A percentile compares a stretch with the other conserved stretches of the same genome.
phyloP scores from a whole-genome alignment of 2,797 vertebrate species.

The Sebastes minor region DNA sequence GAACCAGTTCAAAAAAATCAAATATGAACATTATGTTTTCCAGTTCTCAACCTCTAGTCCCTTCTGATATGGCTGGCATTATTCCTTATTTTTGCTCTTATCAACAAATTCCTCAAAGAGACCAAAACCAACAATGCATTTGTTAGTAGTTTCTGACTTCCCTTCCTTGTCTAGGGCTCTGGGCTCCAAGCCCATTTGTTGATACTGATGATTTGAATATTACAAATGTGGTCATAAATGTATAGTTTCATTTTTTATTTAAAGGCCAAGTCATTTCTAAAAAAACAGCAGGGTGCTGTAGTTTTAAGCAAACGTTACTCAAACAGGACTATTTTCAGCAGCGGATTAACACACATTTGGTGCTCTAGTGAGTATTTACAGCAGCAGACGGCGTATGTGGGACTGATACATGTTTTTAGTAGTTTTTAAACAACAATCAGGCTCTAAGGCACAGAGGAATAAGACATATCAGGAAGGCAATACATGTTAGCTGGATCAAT shows the following conservation, averaged over 20 bases:
- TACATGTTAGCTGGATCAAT: background rate
- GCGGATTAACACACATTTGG: background rate
- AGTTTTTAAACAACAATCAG: background rate
- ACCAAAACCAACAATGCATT: background rate
- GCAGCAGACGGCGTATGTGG: background rate
- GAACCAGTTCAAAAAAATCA: background rate
- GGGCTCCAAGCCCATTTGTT: background rate
- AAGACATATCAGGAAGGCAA: accelerated
- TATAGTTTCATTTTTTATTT: background rate
- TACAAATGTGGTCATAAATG: background rate
- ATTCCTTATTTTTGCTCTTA: background rate
- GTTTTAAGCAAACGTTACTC: background rate
- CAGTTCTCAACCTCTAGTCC: background rate
- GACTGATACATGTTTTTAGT: background rate
- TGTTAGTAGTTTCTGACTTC: background rate
- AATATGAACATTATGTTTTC: background rate
- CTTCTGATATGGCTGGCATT: background rate
- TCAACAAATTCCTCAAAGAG: background rate
- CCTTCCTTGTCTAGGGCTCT: background rate
- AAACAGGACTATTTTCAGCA: background rate
- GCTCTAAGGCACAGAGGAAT: background rate
- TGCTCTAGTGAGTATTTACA: background rate
- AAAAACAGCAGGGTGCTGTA: background rate
- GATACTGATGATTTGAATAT: background rate
- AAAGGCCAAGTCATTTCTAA: background rate